Conservation (phyloP, 2,797 vertebrate genomes). For the Girardinus metallicus region DNA sequence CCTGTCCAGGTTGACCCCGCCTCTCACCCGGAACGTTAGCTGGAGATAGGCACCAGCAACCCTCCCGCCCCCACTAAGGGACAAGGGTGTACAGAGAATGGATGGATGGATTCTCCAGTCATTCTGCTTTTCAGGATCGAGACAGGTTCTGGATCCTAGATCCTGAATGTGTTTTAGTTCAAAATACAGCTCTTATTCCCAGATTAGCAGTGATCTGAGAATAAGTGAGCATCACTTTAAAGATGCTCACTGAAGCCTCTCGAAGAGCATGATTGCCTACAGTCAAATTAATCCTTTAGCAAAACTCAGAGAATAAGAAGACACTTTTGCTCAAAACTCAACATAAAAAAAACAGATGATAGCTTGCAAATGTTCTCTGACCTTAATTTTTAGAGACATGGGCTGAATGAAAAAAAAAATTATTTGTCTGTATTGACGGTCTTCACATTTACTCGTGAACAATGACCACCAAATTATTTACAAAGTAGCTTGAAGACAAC, state of each 20-base stretch:
- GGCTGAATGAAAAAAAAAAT: not conserved
- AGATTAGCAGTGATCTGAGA: not conserved
- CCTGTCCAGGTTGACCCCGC: too few relatives aligned
- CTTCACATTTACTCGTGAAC: not conserved
- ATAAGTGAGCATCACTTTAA: too few relatives aligned
- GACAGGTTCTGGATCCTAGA: not conserved
- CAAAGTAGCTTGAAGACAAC: not conserved
- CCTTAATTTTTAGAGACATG: not conserved
- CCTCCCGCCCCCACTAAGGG: too few relatives aligned
- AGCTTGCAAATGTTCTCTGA: not conserved
- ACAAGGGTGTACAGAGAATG: too few relatives aligned
- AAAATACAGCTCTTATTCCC: not conserved
- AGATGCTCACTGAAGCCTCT: not conserved
- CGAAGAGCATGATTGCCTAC: not conserved
- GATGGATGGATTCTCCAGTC: too few relatives aligned
- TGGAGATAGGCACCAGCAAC: too few relatives aligned
- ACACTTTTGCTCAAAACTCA: not conserved
- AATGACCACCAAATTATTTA: not conserved
- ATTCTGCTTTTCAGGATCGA: not conserved
- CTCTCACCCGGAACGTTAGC: too few relatives aligned
- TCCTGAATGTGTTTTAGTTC: not conserved
- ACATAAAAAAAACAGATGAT: not conserved
- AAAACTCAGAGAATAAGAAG: not conserved
- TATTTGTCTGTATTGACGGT: not conserved
- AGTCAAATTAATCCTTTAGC: not conserved